Conservation (phyloP, 92 coral and sea anemone genomes). For the Phenganax subtilis region DNA sequence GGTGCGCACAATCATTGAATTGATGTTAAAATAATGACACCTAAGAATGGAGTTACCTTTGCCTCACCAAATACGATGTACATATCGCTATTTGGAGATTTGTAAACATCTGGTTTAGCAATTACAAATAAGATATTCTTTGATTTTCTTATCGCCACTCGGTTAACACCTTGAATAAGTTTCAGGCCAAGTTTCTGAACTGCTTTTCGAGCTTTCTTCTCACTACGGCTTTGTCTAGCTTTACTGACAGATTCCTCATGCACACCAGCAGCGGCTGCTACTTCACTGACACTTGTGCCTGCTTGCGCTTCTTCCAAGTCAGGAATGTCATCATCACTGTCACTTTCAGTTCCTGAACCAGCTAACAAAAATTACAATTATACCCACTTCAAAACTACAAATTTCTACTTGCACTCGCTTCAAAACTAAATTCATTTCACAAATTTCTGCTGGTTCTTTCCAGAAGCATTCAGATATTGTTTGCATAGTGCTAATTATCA, state of each 20-base stretch:
- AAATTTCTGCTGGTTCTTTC: too few relatives aligned
- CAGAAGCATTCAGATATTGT: too few relatives aligned
- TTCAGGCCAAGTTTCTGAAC: constrained; percentile 87
- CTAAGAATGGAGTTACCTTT: constrained; percentile 58
- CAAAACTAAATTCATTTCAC: too few relatives aligned
- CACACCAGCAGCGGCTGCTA: constrained; percentile 94
- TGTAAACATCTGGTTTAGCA: constrained; percentile 86
- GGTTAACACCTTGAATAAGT: constrained; percentile 65
- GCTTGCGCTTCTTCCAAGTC: constrained; percentile 79
- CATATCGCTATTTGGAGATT: constrained; percentile 82
- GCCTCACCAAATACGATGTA: constrained; percentile 97
- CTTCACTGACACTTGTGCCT: constrained; percentile 54
- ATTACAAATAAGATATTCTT: constrained; percentile 93
- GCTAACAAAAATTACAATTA: constrained; percentile 33
- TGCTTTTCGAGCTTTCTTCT: constrained; percentile 88
- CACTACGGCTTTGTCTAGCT: constrained; percentile 92
- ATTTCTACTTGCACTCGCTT: neutral
- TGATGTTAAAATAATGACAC: neutral
- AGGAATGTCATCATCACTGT: constrained; percentile 95
- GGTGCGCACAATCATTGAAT: neutral
- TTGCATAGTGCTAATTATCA: too few relatives aligned
- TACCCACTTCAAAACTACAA: neutral
- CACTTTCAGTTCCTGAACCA: constrained; percentile 98
- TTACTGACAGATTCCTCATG: constrained; percentile 86
- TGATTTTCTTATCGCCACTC: constrained; percentile 92